A percentile compares a stretch with the other conserved stretches of the same genome.
Evolutionary conservation across 1,140 invertebrate species (phyloP).

Genomic region (Lordiphosa mommai): DNA sequence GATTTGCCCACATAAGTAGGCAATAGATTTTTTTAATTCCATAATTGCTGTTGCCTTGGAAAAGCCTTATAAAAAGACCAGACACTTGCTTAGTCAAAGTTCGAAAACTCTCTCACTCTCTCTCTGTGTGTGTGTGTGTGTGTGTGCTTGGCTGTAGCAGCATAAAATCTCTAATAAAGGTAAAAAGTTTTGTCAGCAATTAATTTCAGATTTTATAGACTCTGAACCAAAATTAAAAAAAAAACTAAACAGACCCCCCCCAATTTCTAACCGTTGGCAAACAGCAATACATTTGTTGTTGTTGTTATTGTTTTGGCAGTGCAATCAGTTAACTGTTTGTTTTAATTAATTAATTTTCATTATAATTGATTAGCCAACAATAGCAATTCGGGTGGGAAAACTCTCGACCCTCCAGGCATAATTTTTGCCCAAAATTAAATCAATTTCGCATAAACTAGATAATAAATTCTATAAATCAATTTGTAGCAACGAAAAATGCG

Average conservation of each 20-base stretch:
- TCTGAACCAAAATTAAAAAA: not conserved
- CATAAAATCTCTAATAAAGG: conserved; percentile 8
- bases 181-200: conserved; percentile 13
- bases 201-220: conserved; percentile 21
- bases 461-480: not conserved
- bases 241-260: not conserved
- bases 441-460: not conserved
- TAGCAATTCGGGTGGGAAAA: conserved; percentile 14
- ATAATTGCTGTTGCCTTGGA: too few relatives aligned
- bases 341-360: conserved; percentile 62
- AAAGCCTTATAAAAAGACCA: not conserved
- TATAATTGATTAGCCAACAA: conserved; percentile 59
- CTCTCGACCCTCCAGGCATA: too few relatives aligned
- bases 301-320: conserved; percentile 6
- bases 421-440: not conserved
- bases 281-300: conserved; percentile 6
- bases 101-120: not conserved
- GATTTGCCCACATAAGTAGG: too few relatives aligned
- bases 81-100: not conserved
- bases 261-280: not conserved
- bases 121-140: not conserved
- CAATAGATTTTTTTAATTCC: too few relatives aligned
- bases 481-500: not conserved
- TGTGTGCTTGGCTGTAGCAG: not conserved
- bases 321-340: conserved; percentile 46